These are phyloP conservation scores for Ectemnius continuus DNA, from an alignment of 2,888 invertebrate species.

Conservation along the genomic window DNA sequence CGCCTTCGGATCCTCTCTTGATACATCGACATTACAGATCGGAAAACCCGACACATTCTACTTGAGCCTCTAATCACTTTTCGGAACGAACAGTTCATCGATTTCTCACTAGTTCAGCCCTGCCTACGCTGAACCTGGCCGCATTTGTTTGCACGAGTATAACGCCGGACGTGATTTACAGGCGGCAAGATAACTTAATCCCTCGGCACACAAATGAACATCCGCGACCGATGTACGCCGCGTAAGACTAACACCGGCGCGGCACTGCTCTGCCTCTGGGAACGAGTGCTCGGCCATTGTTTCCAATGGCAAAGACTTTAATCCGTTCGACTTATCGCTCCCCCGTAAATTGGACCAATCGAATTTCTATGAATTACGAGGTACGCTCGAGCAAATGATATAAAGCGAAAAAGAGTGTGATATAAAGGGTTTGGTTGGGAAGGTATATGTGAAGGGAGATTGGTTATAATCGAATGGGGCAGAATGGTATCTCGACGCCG, in stretches of 20 bases:
- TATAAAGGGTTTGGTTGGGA: neutral
- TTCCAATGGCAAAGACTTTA: slow-evolving; percentile 9
- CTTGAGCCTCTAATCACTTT: neutral
- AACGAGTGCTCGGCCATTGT: slow-evolving; percentile 27
- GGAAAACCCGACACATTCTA: too few species aligned
- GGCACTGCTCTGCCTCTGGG: slow-evolving; percentile 19
- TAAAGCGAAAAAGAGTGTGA: neutral
- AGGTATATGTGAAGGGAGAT: neutral
- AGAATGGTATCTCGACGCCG: neutral
- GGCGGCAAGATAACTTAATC: slow-evolving; percentile 67
- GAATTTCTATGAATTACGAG: neutral
- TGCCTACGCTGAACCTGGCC: slow-evolving; percentile 31
- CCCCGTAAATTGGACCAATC: neutral
- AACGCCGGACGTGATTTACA: slow-evolving; percentile 68
- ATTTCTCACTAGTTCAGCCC: slow-evolving; percentile 26
- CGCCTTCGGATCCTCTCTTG: too few species aligned
- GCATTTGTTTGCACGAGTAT: slow-evolving; percentile 61
- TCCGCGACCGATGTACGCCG: slow-evolving; percentile 32
- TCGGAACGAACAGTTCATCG: slow-evolving; percentile 32
- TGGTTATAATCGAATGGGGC: neutral
- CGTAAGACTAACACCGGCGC: slow-evolving; percentile 25
- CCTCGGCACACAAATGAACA: slow-evolving; percentile 56
- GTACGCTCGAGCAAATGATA: neutral
- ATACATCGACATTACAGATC: too few species aligned
- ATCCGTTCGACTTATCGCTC: slow-evolving; percentile 9